Base-by-base conservation (phyloP, 1,140 invertebrate genomes). In the Drosophila malerkotliana region DNA sequence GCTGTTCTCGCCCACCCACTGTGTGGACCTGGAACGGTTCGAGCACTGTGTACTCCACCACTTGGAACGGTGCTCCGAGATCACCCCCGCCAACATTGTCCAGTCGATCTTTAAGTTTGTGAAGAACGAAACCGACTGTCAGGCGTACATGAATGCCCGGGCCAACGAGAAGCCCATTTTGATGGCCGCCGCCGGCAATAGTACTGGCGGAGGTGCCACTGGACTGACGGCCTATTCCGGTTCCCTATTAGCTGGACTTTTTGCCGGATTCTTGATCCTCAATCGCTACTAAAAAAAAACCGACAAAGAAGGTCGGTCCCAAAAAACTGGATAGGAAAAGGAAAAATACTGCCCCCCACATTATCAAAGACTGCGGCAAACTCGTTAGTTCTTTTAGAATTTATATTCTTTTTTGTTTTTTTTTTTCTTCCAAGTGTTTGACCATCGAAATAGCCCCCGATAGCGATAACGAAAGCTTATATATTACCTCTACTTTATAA, bases 31-130 rank as follows among this genome's bases (percentile, higher is more conserved):
- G 62, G 85, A 91, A 0, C 92, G 92, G 12, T 79, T 96, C 12
- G 94, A 96, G 85, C 54, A 58, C 0, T 97, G 96, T 79, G 92
- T 95, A 0, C 94, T 96, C 4, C 81, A 84, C 2, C 93, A 93
- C 28, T 79, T 97, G 63, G 95, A 95, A 87, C 93, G 92, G 10
- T 97, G 96, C 75, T 77, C 91, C 0, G 94, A 96, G 69, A 95
- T 95, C 3, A 96, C 96, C 0, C 95, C 96, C 0, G 95, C 95
- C 21, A 97, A 97, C 78, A 94, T 97, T 21, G 93, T 96, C 0
- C 95, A 96, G 53, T 94, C 96, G 1, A 92, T 97, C 34, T 96
- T 97, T 77, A 95, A 94, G 47, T 96, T 94, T 62, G 92, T 96
- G 0, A 94, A 93, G 45, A 94, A 94, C 80, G 93, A 94, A 9